A percentile compares a stretch with the other conserved stretches of the same genome.
These are phyloP conservation scores for Ecdyonurus torrentis DNA, from an alignment of 2,888 invertebrate genomes.

Conservation along the genomic window DNA sequence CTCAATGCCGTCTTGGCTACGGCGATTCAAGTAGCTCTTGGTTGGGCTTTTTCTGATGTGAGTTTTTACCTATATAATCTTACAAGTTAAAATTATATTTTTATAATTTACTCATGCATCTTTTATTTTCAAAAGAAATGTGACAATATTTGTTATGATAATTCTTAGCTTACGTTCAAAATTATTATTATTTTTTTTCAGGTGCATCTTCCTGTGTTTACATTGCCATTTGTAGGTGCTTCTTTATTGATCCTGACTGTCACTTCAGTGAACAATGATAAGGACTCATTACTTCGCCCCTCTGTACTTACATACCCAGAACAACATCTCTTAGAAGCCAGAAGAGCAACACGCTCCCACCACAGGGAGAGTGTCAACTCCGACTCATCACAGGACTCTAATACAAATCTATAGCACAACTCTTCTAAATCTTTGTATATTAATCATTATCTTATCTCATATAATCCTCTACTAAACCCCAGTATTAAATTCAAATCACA, in stretches of 20 bases:
- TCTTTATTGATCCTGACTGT: not conserved
- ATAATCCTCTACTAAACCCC: no score
- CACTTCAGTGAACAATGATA: not conserved
- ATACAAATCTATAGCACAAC: no score
- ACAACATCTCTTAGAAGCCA: not conserved
- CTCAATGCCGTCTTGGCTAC: not conserved
- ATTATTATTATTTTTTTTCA: not conserved
- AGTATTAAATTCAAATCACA: no score
- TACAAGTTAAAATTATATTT: no score
- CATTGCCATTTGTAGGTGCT: not conserved
- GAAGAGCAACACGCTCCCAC: not conserved
- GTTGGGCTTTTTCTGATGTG: constrained; percentile 1
- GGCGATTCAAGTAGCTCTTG: not conserved
- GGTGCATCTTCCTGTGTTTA: not conserved
- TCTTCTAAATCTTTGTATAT: no score
- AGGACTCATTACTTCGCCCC: not conserved
- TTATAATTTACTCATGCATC: no score
- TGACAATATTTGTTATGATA: no score
- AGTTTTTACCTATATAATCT: not conserved
- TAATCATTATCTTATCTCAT: no score
- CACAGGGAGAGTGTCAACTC: not conserved
- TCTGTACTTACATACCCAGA: not conserved
- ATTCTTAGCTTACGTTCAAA: no score
- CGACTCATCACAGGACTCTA: not conserved
- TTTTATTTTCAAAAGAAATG: no score